Evolutionary conservation across 92 coral and sea anemone species (phyloP).

Genomic region (Epizoanthus fatuus): DNA sequence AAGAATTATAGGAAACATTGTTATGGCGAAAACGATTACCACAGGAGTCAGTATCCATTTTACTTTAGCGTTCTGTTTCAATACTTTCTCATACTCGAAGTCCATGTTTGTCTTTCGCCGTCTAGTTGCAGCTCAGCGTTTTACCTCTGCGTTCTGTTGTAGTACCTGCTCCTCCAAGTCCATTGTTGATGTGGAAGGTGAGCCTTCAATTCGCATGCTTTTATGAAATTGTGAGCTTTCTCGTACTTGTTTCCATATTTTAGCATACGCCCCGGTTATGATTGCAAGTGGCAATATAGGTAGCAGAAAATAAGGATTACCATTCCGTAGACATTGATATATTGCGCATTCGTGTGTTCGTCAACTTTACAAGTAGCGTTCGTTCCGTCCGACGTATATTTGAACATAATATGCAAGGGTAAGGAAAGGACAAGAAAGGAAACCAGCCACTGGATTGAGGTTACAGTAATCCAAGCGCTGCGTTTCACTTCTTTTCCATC

Average conservation of each 20-base stretch:
- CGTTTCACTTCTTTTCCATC: neutral
- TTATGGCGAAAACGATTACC: conserved; percentile 55
- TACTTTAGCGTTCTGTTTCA: conserved; percentile 49
- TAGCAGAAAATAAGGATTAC: neutral
- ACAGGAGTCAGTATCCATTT: conserved; percentile 65
- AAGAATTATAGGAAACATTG: conserved; percentile 61
- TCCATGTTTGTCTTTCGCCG: neutral
- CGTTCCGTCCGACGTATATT: neutral
- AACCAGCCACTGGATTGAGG: neutral
- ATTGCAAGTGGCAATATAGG: conserved; percentile 25
- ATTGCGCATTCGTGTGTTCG: neutral
- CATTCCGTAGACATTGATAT: neutral
- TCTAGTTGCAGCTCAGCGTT: neutral
- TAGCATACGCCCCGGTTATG: conserved; percentile 22
- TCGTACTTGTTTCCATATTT: conserved; percentile 11
- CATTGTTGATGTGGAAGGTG: no score
- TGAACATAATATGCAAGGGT: conserved; percentile 10
- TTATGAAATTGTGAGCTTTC: conserved; percentile 14
- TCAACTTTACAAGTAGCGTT: neutral
- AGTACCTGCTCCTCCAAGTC: no score
- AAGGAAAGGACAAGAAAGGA: conserved; percentile 19
- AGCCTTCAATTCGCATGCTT: neutral
- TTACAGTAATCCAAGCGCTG: conserved; percentile 14
- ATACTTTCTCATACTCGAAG: neutral
- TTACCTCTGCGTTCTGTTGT: no score